Percentiles rank a stretch among this genome's conserved stretches.
These are phyloP conservation scores for Grantiella picta DNA, from an alignment of 2,113 vertebrate species.

Conservation along the genomic window DNA sequence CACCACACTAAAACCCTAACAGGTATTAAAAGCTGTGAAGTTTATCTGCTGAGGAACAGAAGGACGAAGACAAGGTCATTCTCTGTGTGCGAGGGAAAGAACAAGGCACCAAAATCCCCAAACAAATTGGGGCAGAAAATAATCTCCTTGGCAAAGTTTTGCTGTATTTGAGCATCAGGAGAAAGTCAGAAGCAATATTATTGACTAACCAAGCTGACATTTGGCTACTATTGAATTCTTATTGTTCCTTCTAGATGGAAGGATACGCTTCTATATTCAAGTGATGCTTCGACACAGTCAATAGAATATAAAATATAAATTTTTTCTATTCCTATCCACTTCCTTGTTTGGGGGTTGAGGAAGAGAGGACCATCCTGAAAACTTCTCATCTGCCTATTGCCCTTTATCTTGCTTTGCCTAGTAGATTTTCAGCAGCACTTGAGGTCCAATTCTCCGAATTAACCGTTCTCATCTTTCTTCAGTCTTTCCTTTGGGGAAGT, in stretches of 20 bases:
- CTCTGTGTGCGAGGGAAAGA: background rate
- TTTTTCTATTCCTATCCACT: too few relatives aligned
- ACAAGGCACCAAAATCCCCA: slow-evolving; percentile 13
- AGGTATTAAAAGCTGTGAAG: slow-evolving; percentile 22
- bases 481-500: background rate
- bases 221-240: background rate
- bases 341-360: background rate
- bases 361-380: background rate
- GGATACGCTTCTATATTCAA: background rate
- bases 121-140: slow-evolving; percentile 10
- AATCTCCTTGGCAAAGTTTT: slow-evolving; percentile 40
- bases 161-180: slow-evolving; percentile 23
- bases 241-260: background rate
- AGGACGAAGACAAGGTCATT: slow-evolving; percentile 39
- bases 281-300: background rate
- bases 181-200: background rate
- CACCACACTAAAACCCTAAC: background rate
- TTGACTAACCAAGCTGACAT: slow-evolving; percentile 36
- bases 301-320: background rate
- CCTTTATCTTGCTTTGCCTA: background rate
- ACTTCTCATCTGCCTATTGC: background rate
- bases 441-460: background rate
- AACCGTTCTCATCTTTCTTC: background rate
- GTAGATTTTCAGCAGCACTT: background rate
- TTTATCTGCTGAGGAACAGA: slow-evolving; percentile 19